A percentile compares a stretch with the other conserved stretches of the same genome.
phyloP scores from a whole-genome alignment of 1,140 invertebrate genomes.

The Adelges cooleyi region DNA sequence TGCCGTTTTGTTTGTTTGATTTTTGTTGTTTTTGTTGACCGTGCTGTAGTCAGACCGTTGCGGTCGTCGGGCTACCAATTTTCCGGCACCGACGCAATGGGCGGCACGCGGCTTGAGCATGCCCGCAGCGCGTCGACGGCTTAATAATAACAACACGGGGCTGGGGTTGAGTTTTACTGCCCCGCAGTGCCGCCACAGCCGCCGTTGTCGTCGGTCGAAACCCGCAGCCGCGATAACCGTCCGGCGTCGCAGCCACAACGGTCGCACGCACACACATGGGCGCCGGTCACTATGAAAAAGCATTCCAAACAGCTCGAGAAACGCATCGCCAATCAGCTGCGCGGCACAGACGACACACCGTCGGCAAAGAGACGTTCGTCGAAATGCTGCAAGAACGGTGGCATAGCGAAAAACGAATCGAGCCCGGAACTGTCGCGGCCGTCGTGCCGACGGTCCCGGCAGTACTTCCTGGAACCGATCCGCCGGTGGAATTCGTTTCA shows the following conservation, averaged over 20 bases:
- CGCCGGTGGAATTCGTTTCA: slow-evolving; percentile 48
- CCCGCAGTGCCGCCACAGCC: slow-evolving; percentile 5
- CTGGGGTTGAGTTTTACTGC: slow-evolving; percentile 8
- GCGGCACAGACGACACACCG: not conserved
- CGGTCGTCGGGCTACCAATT: not conserved
- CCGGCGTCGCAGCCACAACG: not conserved
- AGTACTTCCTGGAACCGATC: slow-evolving; percentile 37
- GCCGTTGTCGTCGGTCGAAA: not conserved
- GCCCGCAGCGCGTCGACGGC: not conserved
- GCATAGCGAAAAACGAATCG: slow-evolving; percentile 29
- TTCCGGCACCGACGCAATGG: slow-evolving; percentile 8
- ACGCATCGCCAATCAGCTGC: slow-evolving; percentile 18
- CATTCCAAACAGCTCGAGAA: slow-evolving; percentile 36
- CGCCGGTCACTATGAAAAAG: slow-evolving; percentile 16
- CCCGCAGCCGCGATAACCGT: not conserved
- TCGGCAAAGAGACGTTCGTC: slow-evolving; percentile 30
- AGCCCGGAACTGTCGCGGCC: slow-evolving; percentile 18
- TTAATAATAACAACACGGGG: not conserved
- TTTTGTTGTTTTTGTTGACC: too few species aligned
- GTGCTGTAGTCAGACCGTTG: not conserved
- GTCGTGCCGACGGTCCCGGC: slow-evolving; percentile 15
- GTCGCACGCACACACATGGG: not conserved
- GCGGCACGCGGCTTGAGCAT: slow-evolving; percentile 19
- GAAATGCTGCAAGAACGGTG: slow-evolving; percentile 34
- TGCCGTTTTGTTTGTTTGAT: too few species aligned